Evolutionary conservation across 2,888 invertebrate species (phyloP), one percentile per base, ranked within the genome.

Genomic region (Spisula subtruncata): DNA sequence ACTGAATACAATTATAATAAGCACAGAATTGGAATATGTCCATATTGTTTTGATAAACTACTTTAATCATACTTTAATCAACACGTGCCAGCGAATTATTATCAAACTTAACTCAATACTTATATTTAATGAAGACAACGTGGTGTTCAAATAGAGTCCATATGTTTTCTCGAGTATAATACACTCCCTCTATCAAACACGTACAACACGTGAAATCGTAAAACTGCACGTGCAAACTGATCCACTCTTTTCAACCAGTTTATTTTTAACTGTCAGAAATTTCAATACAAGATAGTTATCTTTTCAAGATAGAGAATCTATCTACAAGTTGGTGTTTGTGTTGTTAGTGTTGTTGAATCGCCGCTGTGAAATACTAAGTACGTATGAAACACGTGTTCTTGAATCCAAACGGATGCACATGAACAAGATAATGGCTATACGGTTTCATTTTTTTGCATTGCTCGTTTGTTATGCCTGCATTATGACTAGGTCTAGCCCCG

Each of bases 161-260:
- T 75, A 35, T 75, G 75, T 75, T 75, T 75, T 32, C 10, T 5
- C 16, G 35, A 32, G 18, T 16, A 75, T 18, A 32, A 14, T 18
- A 32, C 35, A 75, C 75, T 32, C 75, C 75, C 75, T 18, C 75
- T 35, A 75, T 75, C 35, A 35, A 66, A 35, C 75, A 75, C 75
- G 75, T 75, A 18, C 16, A 66, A 35, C 75, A 75, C 75, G 75
- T 75, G 18, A 32, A 32, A 32, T 32, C 75, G 18, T 75, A 29
- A n/a, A 75, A 75, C 32, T 75, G 75, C 75, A 75, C 75, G 75
- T 75, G 75, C 75, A 75, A 75, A 32, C 75, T 32, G 32, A 75
- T 75, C 35, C 14, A 16, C 35, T 75, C 14, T 35, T 35, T 4
- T 75, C 18, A 35, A 18, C 10, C 5, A 8, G 18, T 75, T 35